Conservation (phyloP, 1,140 invertebrate species). For the Paramacrobiotus metropolitanus region DNA sequence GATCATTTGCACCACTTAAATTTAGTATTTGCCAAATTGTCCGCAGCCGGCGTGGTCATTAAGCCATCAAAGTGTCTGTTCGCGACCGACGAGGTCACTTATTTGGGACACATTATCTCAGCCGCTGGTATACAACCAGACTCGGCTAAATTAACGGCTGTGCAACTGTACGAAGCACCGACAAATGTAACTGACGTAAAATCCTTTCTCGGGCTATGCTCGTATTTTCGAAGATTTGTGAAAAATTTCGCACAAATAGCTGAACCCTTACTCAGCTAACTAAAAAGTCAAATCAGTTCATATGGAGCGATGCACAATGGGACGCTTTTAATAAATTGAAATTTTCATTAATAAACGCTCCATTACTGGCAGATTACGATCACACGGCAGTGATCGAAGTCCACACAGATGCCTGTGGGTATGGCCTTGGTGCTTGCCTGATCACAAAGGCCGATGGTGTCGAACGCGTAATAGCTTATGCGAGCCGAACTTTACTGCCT, state of each 20-base stretch:
- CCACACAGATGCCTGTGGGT: constrained; percentile 6
- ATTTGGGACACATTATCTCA: background rate
- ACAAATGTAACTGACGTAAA: background rate
- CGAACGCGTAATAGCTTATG: constrained; percentile 3
- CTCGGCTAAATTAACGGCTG: background rate
- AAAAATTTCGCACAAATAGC: background rate
- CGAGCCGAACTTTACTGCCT: constrained; percentile 10
- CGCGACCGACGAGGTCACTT: background rate
- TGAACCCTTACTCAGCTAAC: background rate
- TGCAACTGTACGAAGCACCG: background rate
- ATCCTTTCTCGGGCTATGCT: background rate
- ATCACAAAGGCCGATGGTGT: background rate
- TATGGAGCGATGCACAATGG: background rate
- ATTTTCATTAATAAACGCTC: background rate
- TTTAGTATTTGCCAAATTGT: background rate
- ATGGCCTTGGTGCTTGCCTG: background rate
- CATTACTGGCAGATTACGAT: background rate
- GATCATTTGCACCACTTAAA: background rate
- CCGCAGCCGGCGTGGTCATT: background rate
- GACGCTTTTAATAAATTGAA: background rate
- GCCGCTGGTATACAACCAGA: background rate
- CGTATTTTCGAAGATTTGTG: background rate
- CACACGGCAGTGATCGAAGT: background rate
- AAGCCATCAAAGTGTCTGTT: background rate
- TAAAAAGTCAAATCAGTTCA: background rate